Base-by-base conservation (phyloP, 2,888 invertebrate genomes). In the Amiota minor region DNA sequence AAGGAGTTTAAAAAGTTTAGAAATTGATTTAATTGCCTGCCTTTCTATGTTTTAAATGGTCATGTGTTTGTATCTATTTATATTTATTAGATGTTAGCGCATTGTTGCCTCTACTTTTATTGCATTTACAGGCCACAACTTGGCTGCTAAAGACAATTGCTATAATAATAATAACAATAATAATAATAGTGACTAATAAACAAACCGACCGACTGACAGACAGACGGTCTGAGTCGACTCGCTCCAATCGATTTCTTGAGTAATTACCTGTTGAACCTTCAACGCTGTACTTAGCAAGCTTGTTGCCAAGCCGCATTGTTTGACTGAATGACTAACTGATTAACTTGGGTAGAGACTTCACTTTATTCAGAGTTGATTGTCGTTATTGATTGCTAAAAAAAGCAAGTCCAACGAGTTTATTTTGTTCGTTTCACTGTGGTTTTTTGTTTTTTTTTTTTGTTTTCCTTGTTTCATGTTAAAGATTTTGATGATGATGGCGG, bases 221-320 rank as follows among this genome's bases (percentile, higher is more conserved):
- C 59, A 20, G 53, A n/a, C n/a, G 53, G 70, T 65, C 74, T 72
- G 59, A 70, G 67, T 69, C 69, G 73, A 73, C 75, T 72, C 49
- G 74, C 55, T 62, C 74, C 75, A 72, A 71, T 50, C 67, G 53
- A 68, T 68, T 68, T 68, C 67, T 68, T 68, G 59, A 79, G 76
- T 84, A 83, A 83, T 84, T 84, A 83, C 82, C 84, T 79, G 83
- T 75, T 83, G 83, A 82, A 83, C 83, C 86, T 84, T 84, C 84
- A 81, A 77, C 77, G 75, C 35, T 74, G 76, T 74, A 76, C 47
- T 50, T 64, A 64, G 23, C 62, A 71, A 76, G 81, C 80, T 83
- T 49, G 46, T 9, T 9, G n/a, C 11, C 23, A 1, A 11, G 9
- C 3, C 53, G 53, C 4, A 53, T n/a, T 53, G 16, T 9, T 4